Conservation (phyloP, 2,888 invertebrate genomes). For the Netelia virgata region DNA sequence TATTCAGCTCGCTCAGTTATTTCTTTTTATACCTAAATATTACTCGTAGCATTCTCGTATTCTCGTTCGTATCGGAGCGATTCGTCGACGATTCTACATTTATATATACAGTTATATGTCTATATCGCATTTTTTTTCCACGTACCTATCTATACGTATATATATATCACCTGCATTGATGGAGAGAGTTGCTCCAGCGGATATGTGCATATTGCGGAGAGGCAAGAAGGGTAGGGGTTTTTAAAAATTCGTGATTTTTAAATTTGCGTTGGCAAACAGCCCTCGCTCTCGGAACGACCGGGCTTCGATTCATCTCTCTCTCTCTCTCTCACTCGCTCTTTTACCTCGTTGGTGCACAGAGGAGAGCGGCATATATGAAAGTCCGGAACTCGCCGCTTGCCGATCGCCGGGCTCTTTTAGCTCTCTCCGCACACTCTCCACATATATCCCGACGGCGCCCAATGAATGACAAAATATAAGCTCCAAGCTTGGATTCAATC, state of each 20-base stretch:
- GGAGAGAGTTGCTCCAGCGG: slow-evolving; percentile 60
- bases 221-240: slow-evolving; percentile 74
- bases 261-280: slow-evolving; percentile 82
- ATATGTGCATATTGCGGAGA: slow-evolving; percentile 67
- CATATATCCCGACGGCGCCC: slow-evolving; percentile 78
- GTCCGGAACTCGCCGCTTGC: slow-evolving; percentile 66
- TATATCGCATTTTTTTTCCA: not conserved
- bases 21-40: slow-evolving; percentile 15
- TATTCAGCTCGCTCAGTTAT: too few species aligned
- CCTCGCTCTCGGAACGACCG: slow-evolving; percentile 68
- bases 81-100: not conserved
- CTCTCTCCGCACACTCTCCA: slow-evolving; percentile 64
- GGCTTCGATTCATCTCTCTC: slow-evolving; percentile 68
- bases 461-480: slow-evolving; percentile 83
- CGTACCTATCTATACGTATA: not conserved
- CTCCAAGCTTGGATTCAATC: slow-evolving; percentile 83
- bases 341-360: slow-evolving; percentile 54
- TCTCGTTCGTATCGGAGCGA: slow-evolving; percentile 19
- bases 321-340: slow-evolving; percentile 40
- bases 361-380: slow-evolving; percentile 53
- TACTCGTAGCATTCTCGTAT: slow-evolving; percentile 21
- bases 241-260: slow-evolving; percentile 81
- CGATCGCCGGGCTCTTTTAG: slow-evolving; percentile 70
- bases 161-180: slow-evolving; percentile 42
- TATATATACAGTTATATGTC: not conserved